These are phyloP conservation scores for Urocynchramus pylzowi DNA, from an alignment of 2,113 vertebrate species.

Conservation along the genomic window DNA sequence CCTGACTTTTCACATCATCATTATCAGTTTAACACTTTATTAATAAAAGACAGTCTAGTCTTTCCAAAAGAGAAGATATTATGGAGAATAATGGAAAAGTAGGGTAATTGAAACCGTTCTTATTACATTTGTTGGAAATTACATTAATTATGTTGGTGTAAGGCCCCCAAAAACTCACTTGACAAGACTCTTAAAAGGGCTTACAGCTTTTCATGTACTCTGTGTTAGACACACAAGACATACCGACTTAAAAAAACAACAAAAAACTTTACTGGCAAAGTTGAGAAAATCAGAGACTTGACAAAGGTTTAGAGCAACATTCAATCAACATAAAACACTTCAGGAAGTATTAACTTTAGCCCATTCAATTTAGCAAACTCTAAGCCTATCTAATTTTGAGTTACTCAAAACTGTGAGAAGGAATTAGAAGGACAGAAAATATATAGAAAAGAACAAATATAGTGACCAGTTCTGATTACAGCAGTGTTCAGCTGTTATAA, in stretches of 20 bases:
- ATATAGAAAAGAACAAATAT: neutral
- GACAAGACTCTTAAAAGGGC: neutral
- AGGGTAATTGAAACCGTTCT: conserved; percentile 34
- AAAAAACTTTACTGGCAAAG: neutral
- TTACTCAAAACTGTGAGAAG: neutral
- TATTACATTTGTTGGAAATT: conserved; percentile 8
- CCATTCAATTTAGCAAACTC: neutral
- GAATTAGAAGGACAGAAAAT: neutral
- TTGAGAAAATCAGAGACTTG: neutral
- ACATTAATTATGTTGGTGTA: conserved; percentile 4
- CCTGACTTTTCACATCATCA: neutral
- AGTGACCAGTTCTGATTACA: neutral
- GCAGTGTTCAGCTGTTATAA: neutral
- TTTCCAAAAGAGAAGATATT: conserved; percentile 10
- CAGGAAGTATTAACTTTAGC: neutral
- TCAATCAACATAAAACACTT: neutral
- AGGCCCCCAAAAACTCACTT: neutral
- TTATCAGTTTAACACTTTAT: conserved; percentile 34
- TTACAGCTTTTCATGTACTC: neutral
- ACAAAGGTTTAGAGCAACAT: neutral
- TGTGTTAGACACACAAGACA: neutral
- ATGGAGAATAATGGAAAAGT: conserved; percentile 23
- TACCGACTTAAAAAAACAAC: accelerated
- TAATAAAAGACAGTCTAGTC: conserved; percentile 13
- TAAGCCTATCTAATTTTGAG: neutral